Evolutionary conservation across 2,888 invertebrate genomes (phyloP), one percentile per base, ranked within the genome.

Genomic region (Chromoteleia sp.): DNA sequence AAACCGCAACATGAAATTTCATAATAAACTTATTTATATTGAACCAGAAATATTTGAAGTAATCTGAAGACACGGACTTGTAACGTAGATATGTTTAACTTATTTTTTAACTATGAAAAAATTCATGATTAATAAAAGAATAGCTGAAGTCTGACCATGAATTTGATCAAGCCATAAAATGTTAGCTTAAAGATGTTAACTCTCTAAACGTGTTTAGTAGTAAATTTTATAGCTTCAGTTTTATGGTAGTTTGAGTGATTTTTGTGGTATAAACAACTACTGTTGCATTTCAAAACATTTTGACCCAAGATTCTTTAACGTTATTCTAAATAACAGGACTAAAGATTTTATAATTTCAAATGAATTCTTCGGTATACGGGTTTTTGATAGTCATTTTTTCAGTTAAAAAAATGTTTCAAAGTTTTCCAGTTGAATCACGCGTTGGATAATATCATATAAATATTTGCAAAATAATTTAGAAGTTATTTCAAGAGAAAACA

Each of bases 231-330:
- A 19, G 33, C 43, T 45, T 5, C 6, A 61, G 30, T 61, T 61
- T 63, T 63, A 63, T 36, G 63, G 50, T 12, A 45, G n/a, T 63
- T 63, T 63, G 48, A 63, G 48, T 63, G 48, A 48, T 63, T 63
- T 36, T 63, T 50, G 63, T 63, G 63, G 63, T 63, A 50, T 33
- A 33, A 63, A 63, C 48, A 50, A 65, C 50, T 65, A 50, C 48
- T 65, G 48, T 50, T 65, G 41, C 45, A 17, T 45, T 68, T 54
- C 6, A 45, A 14, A 45, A 29, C 19, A 14, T 30, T 54, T 12
- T 15, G 14, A 19, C 14, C 19, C 0, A 41, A 14, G 29, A 39
- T 39, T 21, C 30, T 15, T 39, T 39, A 43, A 41, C 12, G 30
- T 43, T 43, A 59, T 59, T 15, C 45, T 29, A 19, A 29, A 29